A percentile compares a stretch with the other conserved stretches of the same genome.
Evolutionary conservation across 2,113 vertebrate genomes (phyloP).

Genomic region (Deroptyus accipitrinus): DNA sequence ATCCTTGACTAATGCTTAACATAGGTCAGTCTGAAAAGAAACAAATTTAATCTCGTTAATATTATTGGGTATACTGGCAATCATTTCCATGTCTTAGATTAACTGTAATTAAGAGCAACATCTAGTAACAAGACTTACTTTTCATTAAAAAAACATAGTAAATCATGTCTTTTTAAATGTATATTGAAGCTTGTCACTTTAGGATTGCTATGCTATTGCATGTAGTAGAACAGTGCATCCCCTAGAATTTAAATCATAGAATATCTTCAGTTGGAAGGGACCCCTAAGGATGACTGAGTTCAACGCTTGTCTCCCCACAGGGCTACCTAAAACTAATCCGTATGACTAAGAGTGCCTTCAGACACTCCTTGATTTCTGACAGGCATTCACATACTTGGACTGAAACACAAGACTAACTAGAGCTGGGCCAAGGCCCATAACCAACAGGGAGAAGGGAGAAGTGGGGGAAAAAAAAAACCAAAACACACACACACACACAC

Average conservation of each 20-base stretch:
- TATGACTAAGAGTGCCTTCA: not conserved
- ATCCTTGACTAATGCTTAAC: slow-evolving; percentile 17
- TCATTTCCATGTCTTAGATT: not conserved
- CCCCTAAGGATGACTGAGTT: not conserved
- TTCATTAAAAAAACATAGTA: not conserved
- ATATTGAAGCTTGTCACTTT: not conserved
- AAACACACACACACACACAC: too few species aligned
- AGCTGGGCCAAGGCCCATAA: not conserved
- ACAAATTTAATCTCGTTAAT: slow-evolving; percentile 4
- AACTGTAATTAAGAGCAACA: slow-evolving; percentile 19
- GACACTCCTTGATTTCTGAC: not conserved
- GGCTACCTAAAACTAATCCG: not conserved
- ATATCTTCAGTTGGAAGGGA: not conserved
- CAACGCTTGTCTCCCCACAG: not conserved
- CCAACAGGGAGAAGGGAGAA: not conserved
- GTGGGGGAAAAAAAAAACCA: not conserved
- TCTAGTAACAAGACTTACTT: not conserved
- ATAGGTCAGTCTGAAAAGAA: slow-evolving; percentile 7
- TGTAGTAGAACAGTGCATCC: not conserved
- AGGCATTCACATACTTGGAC: not conserved
- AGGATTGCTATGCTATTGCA: not conserved
- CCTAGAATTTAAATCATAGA: not conserved
- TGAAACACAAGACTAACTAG: not conserved
- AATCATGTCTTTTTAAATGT: not conserved
- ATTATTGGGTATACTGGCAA: not conserved